A percentile compares a stretch with the other conserved stretches of the same genome.
These are phyloP conservation scores for Ceratitis capitata DNA, from an alignment of 1,140 invertebrate species.

Conservation along the genomic window DNA sequence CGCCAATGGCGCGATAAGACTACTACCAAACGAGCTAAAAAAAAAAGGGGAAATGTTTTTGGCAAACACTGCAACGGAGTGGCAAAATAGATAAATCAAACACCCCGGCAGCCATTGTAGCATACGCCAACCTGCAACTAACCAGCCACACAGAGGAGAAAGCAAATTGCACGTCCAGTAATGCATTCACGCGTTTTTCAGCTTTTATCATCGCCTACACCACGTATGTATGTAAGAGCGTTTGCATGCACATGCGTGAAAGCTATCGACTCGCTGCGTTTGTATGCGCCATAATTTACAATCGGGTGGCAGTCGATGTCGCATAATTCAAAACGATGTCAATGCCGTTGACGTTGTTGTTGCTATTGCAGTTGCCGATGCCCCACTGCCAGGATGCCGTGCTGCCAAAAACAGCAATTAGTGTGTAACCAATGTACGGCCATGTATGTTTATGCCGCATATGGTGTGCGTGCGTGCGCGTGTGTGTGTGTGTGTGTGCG, in stretches of 20 bases:
- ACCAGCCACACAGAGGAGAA: background rate
- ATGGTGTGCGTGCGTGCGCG: background rate
- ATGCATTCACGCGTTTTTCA: background rate
- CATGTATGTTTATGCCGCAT: background rate
- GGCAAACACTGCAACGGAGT: background rate
- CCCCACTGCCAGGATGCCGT: too few species aligned
- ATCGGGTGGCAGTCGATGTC: background rate
- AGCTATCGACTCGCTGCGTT: too few species aligned
- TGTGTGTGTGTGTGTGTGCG: background rate
- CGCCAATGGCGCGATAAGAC: background rate
- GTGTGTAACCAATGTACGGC: background rate
- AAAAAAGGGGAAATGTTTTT: background rate
- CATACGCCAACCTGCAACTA: background rate
- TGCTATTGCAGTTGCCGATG: too few species aligned
- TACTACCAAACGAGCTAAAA: background rate
- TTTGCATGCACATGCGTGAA: background rate
- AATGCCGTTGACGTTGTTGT: background rate
- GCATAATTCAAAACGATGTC: slow-evolving; percentile 14
- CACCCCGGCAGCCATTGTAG: background rate
- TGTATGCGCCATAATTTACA: slow-evolving; percentile 15
- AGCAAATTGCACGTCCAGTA: background rate
- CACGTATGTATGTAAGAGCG: too few species aligned
- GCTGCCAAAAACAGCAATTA: slow-evolving; percentile 18
- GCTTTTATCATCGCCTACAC: background rate
- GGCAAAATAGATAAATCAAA: slow-evolving; percentile 26